Base-by-base conservation (phyloP, 2,113 vertebrate species). In the Tretioscincus oriximinensis region DNA sequence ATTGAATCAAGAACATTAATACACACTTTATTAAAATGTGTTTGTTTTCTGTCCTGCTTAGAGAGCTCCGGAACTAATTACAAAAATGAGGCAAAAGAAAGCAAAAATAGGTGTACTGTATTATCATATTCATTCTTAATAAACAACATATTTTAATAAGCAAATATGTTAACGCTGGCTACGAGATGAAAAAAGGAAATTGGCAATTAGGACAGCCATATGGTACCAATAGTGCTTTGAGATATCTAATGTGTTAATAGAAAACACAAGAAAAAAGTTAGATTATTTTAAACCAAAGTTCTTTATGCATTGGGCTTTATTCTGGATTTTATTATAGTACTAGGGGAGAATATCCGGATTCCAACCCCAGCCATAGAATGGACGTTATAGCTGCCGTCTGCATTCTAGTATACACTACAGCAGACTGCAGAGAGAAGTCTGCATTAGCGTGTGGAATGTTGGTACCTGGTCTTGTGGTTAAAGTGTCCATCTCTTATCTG, bases 1-100 rank as follows among this genome's bases (percentile, higher is more conserved):
- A 80, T 89, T 86, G 81, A 83, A 90, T 90, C 82, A 83, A 74
- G 86, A 81, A 68, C 76, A 85, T 88, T 92, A 87, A 24, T 58
- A 86, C 67, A 73, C 80, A 67, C 85, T 93, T 87, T 74, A 84
- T 65, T 85, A 77, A 73, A 73, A 90, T 41, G 72, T 88, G 88
- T 70, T 41, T 61, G 58, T 2, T 84, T 84, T 20, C 4, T 75
- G 47, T 87, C 51, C 66, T 75, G 70, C 79, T 69, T 81, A 22
- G n/a, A 72, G 63, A 65, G 78, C 86, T 84, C 66, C 80, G 79
- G 86, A 88, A 86, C 85, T 86, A 63, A 83, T 90, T 89, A 67
- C 67, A n/a, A 35, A 29, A 83, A 87, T 74, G 73, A 74, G 28
- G 76, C 73, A 88, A 87, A 82, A 90, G 81, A 90, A 76, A 70